Conservation (phyloP, 1,140 invertebrate genomes). For the Thrips palmi region DNA sequence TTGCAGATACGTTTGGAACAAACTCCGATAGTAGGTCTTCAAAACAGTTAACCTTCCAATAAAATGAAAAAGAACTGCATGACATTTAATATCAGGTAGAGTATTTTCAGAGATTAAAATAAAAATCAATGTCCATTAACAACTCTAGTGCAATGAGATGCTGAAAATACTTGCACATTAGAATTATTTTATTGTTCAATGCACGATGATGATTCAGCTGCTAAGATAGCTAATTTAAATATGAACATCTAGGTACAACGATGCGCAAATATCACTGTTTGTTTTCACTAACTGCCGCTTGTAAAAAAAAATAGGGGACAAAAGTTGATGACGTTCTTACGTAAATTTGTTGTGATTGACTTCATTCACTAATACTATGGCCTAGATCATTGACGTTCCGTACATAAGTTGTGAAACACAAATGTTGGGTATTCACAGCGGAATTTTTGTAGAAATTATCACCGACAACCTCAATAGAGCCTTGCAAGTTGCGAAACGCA, state of each 20-base stretch:
- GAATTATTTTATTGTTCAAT: no score
- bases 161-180: no score
- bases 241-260: not conserved
- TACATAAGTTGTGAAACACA: conserved; percentile 1
- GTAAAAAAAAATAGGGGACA: not conserved
- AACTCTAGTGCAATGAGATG: not conserved
- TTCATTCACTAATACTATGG: no score
- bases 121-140: not conserved
- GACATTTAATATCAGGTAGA: not conserved
- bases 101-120: not conserved
- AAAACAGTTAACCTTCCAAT: not conserved
- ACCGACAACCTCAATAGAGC: not conserved
- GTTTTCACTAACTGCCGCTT: not conserved
- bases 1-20: conserved; percentile 1
- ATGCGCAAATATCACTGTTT: not conserved
- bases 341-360: no score
- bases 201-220: not conserved
- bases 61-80: not conserved
- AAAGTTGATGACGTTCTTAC: no score
- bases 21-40: conserved; percentile 4
- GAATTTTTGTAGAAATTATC: conserved; percentile 3
- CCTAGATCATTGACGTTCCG: not conserved
- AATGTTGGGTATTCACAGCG: not conserved
- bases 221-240: not conserved
- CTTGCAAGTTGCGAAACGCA: not conserved